A percentile compares a stretch with the other conserved stretches of the same genome.
Evolutionary conservation across 1,140 invertebrate genomes (phyloP).

Genomic region (Diploscapter pachys): DNA sequence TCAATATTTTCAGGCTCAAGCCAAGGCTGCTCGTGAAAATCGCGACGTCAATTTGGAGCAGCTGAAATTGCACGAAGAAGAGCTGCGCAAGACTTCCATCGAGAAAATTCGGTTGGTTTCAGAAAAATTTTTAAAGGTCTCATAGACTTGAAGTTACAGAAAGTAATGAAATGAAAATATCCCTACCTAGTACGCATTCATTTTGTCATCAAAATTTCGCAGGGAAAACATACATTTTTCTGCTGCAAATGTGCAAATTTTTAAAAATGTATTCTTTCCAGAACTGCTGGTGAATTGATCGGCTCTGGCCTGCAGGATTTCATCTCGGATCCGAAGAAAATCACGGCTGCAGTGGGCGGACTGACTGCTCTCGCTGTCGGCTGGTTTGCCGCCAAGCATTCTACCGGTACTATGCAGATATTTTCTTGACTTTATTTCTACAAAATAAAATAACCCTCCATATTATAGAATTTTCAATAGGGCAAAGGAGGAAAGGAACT

Average conservation of each 20-base stretch:
- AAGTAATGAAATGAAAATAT: no score
- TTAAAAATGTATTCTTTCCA: conserved; percentile 62
- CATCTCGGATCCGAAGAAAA: conserved; percentile 88
- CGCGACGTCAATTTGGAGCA: conserved; percentile 90
- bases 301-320: conserved; percentile 82
- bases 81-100: conserved; percentile 83
- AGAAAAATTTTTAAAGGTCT: no score
- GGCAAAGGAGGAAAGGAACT: no score
- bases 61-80: conserved; percentile 80
- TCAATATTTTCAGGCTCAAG: conserved; percentile 66
- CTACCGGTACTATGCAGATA: conserved; percentile 64
- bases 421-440: no score
- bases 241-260: not conserved
- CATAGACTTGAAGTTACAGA: no score
- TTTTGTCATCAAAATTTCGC: conserved; percentile 1
- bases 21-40: conserved; percentile 90
- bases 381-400: conserved; percentile 88
- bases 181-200: no score
- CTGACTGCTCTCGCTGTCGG: conserved; percentile 84
- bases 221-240: conserved; percentile 13
- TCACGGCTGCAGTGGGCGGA: conserved; percentile 81
- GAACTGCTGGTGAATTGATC: conserved; percentile 83
- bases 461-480: no score
- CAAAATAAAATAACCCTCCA: no score
- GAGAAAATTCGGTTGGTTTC: conserved; percentile 73